A percentile compares a stretch with the other conserved stretches of the same genome.
Conservation (phyloP, 1,140 invertebrate genomes). For the Colletes gigas region DNA sequence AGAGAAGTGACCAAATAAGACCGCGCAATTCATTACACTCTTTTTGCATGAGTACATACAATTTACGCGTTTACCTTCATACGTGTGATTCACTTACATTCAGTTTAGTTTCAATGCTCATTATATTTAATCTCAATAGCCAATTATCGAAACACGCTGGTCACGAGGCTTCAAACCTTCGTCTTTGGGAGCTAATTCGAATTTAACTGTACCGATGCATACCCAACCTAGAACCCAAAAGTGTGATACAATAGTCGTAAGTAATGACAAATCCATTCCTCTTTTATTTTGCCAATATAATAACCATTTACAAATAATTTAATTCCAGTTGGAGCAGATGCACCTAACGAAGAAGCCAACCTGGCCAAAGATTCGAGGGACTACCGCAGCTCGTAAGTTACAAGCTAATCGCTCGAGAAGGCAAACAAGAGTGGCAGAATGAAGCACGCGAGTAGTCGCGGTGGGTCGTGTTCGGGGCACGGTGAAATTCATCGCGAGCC, state of each 20-base stretch:
- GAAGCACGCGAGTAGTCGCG: conserved; percentile 42
- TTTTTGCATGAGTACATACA: not conserved
- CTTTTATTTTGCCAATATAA: too few species aligned
- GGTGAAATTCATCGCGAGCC: conserved; percentile 56
- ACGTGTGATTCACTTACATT: conserved; percentile 4
- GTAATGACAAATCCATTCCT: too few species aligned
- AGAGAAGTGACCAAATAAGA: not conserved
- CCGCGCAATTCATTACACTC: not conserved
- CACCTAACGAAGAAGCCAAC: too few species aligned
- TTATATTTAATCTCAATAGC: not conserved
- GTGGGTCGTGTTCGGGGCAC: not conserved
- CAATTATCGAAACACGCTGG: too few species aligned
- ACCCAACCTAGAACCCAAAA: too few species aligned
- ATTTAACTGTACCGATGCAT: too few species aligned
- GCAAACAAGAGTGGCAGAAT: conserved; percentile 13
- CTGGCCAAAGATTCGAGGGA: not conserved
- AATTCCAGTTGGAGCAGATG: too few species aligned
- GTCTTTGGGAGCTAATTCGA: too few species aligned
- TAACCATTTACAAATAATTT: too few species aligned
- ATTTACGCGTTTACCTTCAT: conserved; percentile 13
- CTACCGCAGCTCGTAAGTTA: conserved; percentile 1
- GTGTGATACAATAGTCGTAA: too few species aligned
- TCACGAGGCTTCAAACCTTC: too few species aligned
- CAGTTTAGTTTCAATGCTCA: not conserved
- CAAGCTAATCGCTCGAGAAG: not conserved